These are phyloP conservation scores for Andricus grossulariae DNA, from an alignment of 1,140 invertebrate genomes.

Conservation along the genomic window DNA sequence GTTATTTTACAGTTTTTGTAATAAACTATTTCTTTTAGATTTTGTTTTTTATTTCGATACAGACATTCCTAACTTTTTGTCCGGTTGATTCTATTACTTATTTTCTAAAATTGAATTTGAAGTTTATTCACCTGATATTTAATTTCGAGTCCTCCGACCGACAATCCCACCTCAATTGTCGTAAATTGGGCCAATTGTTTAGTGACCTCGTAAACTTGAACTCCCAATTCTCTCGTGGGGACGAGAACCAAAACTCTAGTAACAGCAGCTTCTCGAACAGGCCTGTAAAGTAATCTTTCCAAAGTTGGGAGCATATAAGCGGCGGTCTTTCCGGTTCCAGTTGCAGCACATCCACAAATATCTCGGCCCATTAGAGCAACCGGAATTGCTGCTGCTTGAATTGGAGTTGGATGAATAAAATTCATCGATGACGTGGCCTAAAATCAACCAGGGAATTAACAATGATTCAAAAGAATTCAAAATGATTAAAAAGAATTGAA, in stretches of 20 bases:
- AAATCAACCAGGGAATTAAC: too few species aligned
- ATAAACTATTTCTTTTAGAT: too few species aligned
- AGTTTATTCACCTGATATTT: slow-evolving; percentile 84
- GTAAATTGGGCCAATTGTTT: slow-evolving; percentile 93
- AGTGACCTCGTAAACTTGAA: slow-evolving; percentile 96
- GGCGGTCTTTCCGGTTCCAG: slow-evolving; percentile 98
- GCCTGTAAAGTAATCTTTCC: slow-evolving; percentile 92
- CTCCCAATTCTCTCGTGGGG: slow-evolving; percentile 96
- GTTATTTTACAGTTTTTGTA: too few species aligned
- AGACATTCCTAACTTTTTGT: too few species aligned
- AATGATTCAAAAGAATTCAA: too few species aligned
- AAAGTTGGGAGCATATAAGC: slow-evolving; percentile 99
- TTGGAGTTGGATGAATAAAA: slow-evolving; percentile 87
- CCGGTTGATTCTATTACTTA: too few species aligned
- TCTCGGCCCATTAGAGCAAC: slow-evolving; percentile 92
- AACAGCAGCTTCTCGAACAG: slow-evolving; percentile 78
- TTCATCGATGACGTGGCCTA: slow-evolving; percentile 90
- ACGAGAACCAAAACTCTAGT: slow-evolving; percentile 95
- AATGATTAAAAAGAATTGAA: too few species aligned
- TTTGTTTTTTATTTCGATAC: too few species aligned
- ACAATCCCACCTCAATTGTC: slow-evolving; percentile 86
- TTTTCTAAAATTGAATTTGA: too few species aligned
- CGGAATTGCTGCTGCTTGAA: slow-evolving; percentile 90
- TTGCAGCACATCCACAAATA: slow-evolving; percentile 97
- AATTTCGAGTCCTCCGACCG: slow-evolving; percentile 95